Base-by-base conservation (phyloP, 2,113 vertebrate species). In the Upupa epops region DNA sequence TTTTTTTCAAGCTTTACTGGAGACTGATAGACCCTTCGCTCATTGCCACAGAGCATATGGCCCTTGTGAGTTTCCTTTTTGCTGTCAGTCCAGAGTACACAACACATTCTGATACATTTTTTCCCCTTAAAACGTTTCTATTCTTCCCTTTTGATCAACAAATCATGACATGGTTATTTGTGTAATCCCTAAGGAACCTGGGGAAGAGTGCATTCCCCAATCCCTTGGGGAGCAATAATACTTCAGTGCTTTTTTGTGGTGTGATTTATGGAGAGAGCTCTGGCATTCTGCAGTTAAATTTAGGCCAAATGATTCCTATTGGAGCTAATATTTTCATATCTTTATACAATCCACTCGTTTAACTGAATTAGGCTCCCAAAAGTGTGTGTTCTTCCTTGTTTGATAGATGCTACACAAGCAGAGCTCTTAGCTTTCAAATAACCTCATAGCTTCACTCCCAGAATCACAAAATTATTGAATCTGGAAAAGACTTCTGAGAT, bases 11-110 rank as follows among this genome's bases (percentile, higher is more conserved):
- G 5, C 46, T 61, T 42, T 6, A 22, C 15, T 24, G 8, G 6
- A 21, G 4, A 66, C 22, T 36, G 66, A 55, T 2, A 34, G 56
- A 34, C 17, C n/a, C 11, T 20, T 36, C 18, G 7, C 21, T 72
- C 6, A 8, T 49, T 65, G 13, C 9, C 1, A 0, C 25, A 22
- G 40, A 22, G 11, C 10, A 13, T 0, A 1, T 17, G 17, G 40
- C 5, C 36, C 24, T 17, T 54, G 21, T 15, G n/a, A 13, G 24
- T 48, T 52, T 58, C 28, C 14, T 15, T 19, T 16, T 10, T n/a
- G 40, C 40, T 17, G 13, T 54, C 52, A 79, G 31, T 55, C 42
- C 9, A 7, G 37, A 77, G 46, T 32, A 11, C 2, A 28, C 17
- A 65, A 32, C 7, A 2, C 8, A 32, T 83, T 81, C 94, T 83